phyloP scores from a whole-genome alignment of 1,140 invertebrate genomes.

The Cephus cinctus region DNA sequence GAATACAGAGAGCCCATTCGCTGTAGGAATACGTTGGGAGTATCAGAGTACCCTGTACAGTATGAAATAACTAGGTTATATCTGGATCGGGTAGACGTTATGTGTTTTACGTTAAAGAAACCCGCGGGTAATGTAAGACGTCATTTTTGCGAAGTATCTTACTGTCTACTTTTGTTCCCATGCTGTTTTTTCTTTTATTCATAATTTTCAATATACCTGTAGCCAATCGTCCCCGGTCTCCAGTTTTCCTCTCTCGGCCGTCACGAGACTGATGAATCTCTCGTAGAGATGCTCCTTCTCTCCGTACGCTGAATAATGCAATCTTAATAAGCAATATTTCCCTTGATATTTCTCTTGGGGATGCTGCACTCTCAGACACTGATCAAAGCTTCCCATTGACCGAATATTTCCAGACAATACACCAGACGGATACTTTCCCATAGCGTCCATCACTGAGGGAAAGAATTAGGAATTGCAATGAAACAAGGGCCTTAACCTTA shows the following conservation, averaged over 20 bases:
- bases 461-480: background rate
- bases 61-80: too few relatives aligned
- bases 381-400: conserved; percentile 5
- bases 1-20: conserved; percentile 1
- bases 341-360: background rate
- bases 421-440: background rate
- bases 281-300: background rate
- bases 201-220: background rate
- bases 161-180: too few relatives aligned
- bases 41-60: conserved; percentile 4
- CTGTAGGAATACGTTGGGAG: conserved; percentile 5
- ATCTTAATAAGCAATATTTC: conserved; percentile 1
- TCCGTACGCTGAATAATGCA: background rate
- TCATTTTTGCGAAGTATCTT: background rate
- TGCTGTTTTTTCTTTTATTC: background rate
- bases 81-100: too few relatives aligned
- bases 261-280: background rate
- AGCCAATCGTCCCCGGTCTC: conserved; percentile 3
- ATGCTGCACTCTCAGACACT: background rate
- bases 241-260: background rate
- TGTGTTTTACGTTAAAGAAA: too few relatives aligned
- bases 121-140: background rate
- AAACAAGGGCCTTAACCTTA: background rate
- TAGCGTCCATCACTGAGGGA: conserved; percentile 2
- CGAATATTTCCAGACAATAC: conserved; percentile 7